phyloP scores from a whole-genome alignment of 2,888 invertebrate genomes.

The Bruchidius siliquastri region DNA sequence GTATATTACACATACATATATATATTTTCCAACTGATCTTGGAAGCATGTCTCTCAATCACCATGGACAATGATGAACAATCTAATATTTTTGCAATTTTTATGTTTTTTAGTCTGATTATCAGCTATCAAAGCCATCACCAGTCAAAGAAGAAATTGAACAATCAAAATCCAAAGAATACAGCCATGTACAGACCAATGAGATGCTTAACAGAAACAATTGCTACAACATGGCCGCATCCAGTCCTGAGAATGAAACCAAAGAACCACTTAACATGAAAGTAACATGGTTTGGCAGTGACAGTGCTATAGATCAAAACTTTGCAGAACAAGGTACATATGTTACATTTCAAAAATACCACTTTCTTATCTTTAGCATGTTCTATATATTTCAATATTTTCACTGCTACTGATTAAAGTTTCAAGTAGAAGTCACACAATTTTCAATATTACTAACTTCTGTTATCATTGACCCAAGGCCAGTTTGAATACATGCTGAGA shows the following conservation, averaged over 20 bases:
- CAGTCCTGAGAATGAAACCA: slow-evolving; percentile 24
- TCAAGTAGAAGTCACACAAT: no score
- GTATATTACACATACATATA: no score
- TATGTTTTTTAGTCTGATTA: slow-evolving; percentile 12
- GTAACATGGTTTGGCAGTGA: slow-evolving; percentile 24
- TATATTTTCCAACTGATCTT: no score
- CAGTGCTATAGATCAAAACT: slow-evolving; percentile 20
- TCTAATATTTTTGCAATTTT: background rate
- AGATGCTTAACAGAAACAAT: slow-evolving; percentile 3
- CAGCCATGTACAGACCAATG: slow-evolving; percentile 17
- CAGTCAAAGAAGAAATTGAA: slow-evolving; percentile 19
- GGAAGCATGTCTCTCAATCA: no score
- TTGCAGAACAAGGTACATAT: slow-evolving; percentile 29
- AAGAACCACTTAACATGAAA: slow-evolving; percentile 21
- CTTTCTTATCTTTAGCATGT: background rate
- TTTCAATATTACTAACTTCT: no score
- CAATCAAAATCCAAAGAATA: slow-evolving; percentile 23
- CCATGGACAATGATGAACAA: no score
- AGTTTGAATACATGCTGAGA: no score
- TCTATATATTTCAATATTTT: no score
- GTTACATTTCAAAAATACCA: background rate
- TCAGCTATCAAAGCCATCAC: slow-evolving; percentile 3
- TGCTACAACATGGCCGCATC: slow-evolving; percentile 2
- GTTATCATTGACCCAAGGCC: no score
- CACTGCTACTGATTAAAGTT: no score